These are phyloP conservation scores for Columbina picui DNA, from an alignment of 2,113 vertebrate species.

Conservation along the genomic window DNA sequence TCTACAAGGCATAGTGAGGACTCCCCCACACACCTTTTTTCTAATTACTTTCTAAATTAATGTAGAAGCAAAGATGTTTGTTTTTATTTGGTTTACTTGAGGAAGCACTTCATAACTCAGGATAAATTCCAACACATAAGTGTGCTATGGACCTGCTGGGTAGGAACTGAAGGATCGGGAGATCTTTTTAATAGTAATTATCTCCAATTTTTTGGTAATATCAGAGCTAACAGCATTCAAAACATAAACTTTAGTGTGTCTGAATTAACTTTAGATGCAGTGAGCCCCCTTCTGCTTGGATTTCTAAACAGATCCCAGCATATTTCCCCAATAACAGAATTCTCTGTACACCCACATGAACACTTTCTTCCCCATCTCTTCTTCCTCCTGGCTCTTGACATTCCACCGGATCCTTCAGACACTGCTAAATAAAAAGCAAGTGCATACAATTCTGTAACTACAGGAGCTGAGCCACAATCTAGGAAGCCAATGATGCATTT, in stretches of 20 bases:
- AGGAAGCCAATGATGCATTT: neutral
- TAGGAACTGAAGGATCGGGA: neutral
- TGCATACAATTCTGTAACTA: neutral
- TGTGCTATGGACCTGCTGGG: neutral
- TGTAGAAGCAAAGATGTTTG: neutral
- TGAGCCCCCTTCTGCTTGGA: rapidly evolving
- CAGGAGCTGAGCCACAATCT: neutral
- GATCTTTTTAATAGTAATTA: neutral
- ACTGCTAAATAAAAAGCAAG: neutral
- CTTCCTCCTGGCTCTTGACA: rapidly evolving
- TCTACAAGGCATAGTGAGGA: neutral
- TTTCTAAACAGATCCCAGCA: neutral
- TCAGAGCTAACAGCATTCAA: neutral
- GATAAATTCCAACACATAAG: neutral
- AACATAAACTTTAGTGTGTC: neutral
- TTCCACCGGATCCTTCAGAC: neutral
- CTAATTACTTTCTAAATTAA: neutral
- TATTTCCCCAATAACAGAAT: neutral
- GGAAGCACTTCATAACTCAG: neutral
- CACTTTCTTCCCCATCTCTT: neutral
- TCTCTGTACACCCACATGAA: neutral
- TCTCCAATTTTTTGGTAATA: neutral
- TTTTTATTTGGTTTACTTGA: neutral
- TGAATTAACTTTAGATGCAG: neutral
- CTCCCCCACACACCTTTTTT: neutral